These are phyloP conservation scores for Molorchus minor DNA, from an alignment of 2,888 invertebrate species.

Conservation along the genomic window DNA sequence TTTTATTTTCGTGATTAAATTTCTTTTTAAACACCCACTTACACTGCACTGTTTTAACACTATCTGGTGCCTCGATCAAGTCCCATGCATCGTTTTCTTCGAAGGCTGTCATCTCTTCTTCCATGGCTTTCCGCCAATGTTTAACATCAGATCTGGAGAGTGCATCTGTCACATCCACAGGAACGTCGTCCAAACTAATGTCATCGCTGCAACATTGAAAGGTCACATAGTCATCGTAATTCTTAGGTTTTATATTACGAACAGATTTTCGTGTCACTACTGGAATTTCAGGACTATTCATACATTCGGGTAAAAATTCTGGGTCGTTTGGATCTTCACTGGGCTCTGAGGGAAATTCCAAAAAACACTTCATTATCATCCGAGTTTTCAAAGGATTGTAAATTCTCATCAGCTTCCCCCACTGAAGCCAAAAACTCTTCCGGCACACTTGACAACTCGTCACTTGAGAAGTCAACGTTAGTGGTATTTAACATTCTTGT, in stretches of 20 bases:
- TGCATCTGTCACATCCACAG: background rate
- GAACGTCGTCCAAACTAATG: background rate
- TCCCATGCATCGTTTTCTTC: background rate
- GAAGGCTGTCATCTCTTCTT: background rate
- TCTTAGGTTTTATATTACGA: slow-evolving; percentile 2
- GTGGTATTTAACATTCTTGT: background rate
- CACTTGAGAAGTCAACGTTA: background rate
- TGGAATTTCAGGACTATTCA: background rate
- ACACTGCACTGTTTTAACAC: background rate
- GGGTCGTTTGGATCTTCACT: no score
- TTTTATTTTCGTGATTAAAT: slow-evolving; percentile 25
- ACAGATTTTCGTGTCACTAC: background rate
- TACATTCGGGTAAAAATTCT: no score
- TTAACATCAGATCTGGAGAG: no score
- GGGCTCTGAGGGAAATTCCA: no score
- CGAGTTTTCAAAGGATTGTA: no score
- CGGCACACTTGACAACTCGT: no score
- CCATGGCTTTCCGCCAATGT: background rate
- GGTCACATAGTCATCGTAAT: background rate
- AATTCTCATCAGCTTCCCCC: background rate
- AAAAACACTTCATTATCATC: no score
- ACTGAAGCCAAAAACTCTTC: background rate
- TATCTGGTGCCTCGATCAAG: no score
- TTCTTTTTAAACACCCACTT: background rate
- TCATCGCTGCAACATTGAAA: background rate